Conservation (phyloP, 2,797 vertebrate genomes). For the Coregonus sp. region DNA sequence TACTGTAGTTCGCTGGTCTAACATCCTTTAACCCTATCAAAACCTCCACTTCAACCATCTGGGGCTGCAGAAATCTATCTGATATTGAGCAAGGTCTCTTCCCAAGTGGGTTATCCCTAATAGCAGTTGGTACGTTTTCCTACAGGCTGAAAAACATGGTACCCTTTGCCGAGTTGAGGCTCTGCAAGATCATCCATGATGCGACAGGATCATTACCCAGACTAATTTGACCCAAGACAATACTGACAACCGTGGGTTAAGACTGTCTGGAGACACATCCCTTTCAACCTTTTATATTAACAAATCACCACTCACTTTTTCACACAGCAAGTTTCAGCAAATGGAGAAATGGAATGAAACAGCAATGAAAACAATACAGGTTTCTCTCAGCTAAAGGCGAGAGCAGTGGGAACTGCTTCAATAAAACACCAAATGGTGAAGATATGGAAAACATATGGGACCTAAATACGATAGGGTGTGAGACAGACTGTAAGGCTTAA, state of each 20-base stretch:
- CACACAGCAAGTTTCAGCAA: background rate
- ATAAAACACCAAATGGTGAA: background rate
- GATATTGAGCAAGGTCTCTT: background rate
- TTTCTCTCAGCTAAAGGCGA: no score
- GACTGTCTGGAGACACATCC: background rate
- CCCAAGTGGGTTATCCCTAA: background rate
- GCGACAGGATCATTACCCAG: conserved; percentile 41
- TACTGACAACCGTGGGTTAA: conserved; percentile 11
- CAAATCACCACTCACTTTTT: background rate
- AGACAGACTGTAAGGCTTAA: conserved; percentile 7
- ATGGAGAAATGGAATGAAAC: background rate
- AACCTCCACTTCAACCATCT: background rate
- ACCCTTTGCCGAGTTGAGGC: no score
- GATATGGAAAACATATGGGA: conserved; percentile 3
- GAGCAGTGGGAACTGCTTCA: background rate
- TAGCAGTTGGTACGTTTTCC: no score
- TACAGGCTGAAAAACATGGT: no score
- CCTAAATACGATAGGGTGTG: background rate
- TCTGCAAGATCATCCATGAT: conserved; percentile 21
- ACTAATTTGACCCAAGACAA: conserved; percentile 24
- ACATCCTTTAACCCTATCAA: background rate
- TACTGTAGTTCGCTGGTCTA: background rate
- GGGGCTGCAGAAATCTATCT: background rate
- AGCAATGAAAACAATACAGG: background rate
- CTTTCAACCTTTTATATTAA: conserved; percentile 6